Evolutionary conservation across 2,113 vertebrate species (phyloP).

Genomic region (Plectropomus leopardus): DNA sequence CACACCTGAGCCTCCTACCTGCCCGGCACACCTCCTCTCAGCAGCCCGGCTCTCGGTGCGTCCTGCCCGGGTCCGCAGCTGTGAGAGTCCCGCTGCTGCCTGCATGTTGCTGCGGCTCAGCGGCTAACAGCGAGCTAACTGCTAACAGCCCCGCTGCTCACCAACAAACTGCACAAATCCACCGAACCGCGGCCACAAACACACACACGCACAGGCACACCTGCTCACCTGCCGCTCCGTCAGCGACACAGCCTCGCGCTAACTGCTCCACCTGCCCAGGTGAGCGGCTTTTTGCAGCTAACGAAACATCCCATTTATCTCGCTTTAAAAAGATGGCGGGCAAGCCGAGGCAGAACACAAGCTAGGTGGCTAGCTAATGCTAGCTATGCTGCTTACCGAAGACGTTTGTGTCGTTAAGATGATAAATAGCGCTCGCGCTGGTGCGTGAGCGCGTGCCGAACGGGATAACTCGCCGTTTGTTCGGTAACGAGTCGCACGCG

Average conservation of each 20-base stretch:
- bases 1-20: background rate
- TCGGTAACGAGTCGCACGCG: fast-evolving
- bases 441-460: background rate
- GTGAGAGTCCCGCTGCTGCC: conserved; percentile 15
- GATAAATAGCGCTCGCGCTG: background rate
- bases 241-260: background rate
- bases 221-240: fast-evolving
- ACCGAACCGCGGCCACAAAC: background rate
- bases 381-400: conserved; percentile 70
- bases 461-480: background rate
- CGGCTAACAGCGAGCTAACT: conserved; percentile 65
- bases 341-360: conserved; percentile 78
- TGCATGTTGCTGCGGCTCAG: background rate
- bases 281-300: conserved; percentile 17
- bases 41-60: background rate
- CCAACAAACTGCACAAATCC: background rate
- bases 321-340: conserved; percentile 95
- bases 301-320: conserved; percentile 72
- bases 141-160: conserved; percentile 34
- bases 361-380: conserved; percentile 49
- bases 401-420: conserved; percentile 38
- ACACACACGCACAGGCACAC: background rate
- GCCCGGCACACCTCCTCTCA: background rate
- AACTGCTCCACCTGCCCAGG: background rate
- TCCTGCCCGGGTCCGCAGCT: conserved; percentile 27